Base-by-base conservation (phyloP, 2,888 invertebrate genomes). In the Thymelicus lineola region DNA sequence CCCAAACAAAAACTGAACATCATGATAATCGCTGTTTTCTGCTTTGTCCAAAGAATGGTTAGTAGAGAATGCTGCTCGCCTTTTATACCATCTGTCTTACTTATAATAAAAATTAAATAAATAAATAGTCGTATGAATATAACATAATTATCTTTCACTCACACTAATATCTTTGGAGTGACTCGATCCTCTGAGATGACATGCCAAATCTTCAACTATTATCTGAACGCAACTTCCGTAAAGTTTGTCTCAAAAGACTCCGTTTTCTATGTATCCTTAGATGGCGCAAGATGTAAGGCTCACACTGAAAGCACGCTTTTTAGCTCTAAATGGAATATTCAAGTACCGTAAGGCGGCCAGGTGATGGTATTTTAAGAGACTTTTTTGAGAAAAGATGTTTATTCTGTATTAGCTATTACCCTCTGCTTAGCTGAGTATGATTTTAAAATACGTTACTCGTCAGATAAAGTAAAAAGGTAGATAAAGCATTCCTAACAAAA, bases 241-340 rank as follows among this genome's bases (percentile, higher is more conserved):
- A 58, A 38, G 38, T 36, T n/a, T 38, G 38, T 58, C 58, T 36
- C 38, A 58, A 58, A 58, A 38, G 58, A 58, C 15, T 58, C 58
- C 58, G 38, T 58, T 15, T 58, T 35, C 28, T 55, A n/a, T 55
- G 62, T 36, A 15, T 35, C 62, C 35, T 50, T 62, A 62, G 12
- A 62, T 15, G 62, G 62, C 48, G 15, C 15, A 50, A 15, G 15
- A n/a, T 46, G 7, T 14, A 60, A 62, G 50, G 48, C 35, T 46
- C 28, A n/a, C 35, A 17, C 36, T 62, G 36, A 62, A 50, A 48
- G 35, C 14, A 1, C 35, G 48, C 48, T 50, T 62, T 62, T 62
- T 17, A 62, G 36, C 10, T 15, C 35, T 36, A 36, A 62, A 62
- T 62, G n/a, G 62, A 46, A 48, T 62, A 62, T 48, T 62, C 62